Conservation (phyloP, 2,888 invertebrate genomes). For the Calameuta filiformis region DNA sequence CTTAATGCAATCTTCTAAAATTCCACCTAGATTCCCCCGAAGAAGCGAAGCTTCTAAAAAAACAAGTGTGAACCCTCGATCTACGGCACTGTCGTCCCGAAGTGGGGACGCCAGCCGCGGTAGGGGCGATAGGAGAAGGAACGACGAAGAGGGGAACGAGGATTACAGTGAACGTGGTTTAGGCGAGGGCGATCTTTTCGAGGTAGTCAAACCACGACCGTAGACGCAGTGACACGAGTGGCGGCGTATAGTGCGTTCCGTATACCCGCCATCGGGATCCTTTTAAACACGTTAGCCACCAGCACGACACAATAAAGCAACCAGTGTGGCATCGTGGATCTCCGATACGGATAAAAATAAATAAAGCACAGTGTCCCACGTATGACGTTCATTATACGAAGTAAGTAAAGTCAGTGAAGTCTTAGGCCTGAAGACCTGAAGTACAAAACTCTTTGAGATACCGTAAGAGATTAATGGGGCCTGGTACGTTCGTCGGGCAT, state of each 20-base stretch:
- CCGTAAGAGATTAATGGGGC: not conserved
- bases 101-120: not conserved
- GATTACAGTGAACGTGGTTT: constrained; percentile 49
- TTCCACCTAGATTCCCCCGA: not conserved
- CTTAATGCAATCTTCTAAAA: not conserved
- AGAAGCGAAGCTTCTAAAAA: not conserved
- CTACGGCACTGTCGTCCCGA: not conserved
- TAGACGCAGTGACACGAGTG: constrained; percentile 31
- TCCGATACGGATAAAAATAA: not conserved
- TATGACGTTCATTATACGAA: not conserved
- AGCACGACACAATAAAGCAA: not conserved
- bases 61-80: not conserved
- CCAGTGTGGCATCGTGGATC: not conserved
- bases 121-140: constrained; percentile 1
- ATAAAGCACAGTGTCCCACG: not conserved
- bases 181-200: constrained; percentile 48
- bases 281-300: not conserved
- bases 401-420: not conserved
- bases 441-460: not conserved
- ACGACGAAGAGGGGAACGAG: constrained; percentile 21
- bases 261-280: not conserved
- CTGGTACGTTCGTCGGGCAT: not conserved
- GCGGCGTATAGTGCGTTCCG: not conserved
- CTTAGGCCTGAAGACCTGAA: not conserved
- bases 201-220: constrained; percentile 53